Evolutionary conservation across 2,113 vertebrate species (phyloP).

Genomic region (Dipodomys ordii): DNA sequence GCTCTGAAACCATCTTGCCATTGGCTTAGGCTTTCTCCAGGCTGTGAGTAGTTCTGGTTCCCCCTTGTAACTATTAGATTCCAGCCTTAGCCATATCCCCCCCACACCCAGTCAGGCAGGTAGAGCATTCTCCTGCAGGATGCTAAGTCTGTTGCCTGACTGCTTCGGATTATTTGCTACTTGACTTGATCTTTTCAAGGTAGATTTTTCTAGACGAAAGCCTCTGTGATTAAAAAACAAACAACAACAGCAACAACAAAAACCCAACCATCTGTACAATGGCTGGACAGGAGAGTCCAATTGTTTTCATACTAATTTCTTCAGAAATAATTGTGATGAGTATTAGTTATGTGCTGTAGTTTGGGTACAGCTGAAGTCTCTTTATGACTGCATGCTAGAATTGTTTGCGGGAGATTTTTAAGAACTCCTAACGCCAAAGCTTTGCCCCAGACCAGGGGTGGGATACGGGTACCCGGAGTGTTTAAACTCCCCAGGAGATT

Average conservation of each 20-base stretch:
- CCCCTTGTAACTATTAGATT: not conserved
- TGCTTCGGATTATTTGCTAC: not conserved
- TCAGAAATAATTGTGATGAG: not conserved
- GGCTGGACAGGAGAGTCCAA: not conserved
- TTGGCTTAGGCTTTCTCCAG: not conserved
- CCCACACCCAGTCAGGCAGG: too few relatives aligned
- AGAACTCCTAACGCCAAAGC: not conserved
- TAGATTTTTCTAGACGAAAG: not conserved
- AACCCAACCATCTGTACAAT: too few relatives aligned
- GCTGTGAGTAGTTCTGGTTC: not conserved
- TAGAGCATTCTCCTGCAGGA: not conserved
- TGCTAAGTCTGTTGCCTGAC: not conserved
- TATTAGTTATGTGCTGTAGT: not conserved
- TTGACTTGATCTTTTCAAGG: not conserved
- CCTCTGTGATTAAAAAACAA: not conserved
- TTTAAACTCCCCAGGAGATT: not conserved
- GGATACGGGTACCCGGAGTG: rapidly evolving
- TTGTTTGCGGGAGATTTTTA: not conserved
- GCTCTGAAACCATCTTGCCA: not conserved
- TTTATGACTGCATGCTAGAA: not conserved
- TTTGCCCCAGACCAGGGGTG: not conserved
- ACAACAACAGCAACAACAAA: too few relatives aligned
- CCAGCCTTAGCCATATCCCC: not conserved
- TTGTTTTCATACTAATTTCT: not conserved
- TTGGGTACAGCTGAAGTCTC: not conserved